Conservation (phyloP, 2,888 invertebrate species). For the Cerastis leucographa region DNA sequence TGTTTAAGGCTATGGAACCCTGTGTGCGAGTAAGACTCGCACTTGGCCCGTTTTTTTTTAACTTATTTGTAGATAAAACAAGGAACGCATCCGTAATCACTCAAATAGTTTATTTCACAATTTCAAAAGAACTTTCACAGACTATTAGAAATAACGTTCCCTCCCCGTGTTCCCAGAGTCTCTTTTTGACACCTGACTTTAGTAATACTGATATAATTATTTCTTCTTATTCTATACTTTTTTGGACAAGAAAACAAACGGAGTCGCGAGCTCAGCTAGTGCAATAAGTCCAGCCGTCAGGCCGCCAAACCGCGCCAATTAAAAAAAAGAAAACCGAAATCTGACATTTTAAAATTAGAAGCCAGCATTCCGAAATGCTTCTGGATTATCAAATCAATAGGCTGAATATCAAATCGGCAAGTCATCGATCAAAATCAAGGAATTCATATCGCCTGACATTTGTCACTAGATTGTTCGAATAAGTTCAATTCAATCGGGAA, state of each 20-base stretch:
- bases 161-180: too few species aligned
- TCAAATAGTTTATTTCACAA: too few species aligned
- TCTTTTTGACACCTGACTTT: not conserved
- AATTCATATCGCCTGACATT: slow-evolving; percentile 72
- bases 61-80: too few species aligned
- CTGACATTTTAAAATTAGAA: slow-evolving; percentile 39
- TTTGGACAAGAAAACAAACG: not conserved
- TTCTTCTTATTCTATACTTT: not conserved
- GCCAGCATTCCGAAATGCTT: slow-evolving; percentile 1
- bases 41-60: too few species aligned
- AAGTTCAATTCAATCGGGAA: slow-evolving; percentile 70
- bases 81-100: too few species aligned
- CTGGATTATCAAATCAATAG: slow-evolving; percentile 51
- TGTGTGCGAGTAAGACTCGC: too few species aligned
- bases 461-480: slow-evolving; percentile 68
- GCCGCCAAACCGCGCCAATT: not conserved
- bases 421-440: slow-evolving; percentile 61
- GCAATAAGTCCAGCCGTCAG: not conserved
- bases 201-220: too few species aligned
- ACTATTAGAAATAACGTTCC: too few species aligned
- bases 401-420: slow-evolving; percentile 46
- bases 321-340: slow-evolving; percentile 36
- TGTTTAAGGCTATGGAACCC: too few species aligned
- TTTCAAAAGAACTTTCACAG: too few species aligned
- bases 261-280: not conserved